phyloP scores from a whole-genome alignment of 2,113 vertebrate species.

The Oenanthe oenanthe region DNA sequence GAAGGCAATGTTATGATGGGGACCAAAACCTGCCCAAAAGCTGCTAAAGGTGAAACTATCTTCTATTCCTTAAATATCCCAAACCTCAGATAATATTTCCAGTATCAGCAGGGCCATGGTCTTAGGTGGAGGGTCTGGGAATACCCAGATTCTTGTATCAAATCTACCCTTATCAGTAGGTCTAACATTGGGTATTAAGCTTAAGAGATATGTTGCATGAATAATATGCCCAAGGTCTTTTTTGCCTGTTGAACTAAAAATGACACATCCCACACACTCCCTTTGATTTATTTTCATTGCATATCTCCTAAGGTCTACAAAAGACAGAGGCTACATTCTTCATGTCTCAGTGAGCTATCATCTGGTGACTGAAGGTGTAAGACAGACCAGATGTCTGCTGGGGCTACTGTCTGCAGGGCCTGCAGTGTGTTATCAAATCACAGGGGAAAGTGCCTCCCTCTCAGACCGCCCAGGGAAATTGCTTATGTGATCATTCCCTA shows the following conservation, averaged over 20 bases:
- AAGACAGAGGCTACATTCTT: background rate
- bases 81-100: background rate
- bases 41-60: background rate
- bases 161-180: background rate
- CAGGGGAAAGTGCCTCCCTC: background rate
- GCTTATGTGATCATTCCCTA: background rate
- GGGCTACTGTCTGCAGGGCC: background rate
- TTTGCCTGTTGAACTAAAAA: background rate
- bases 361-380: slow-evolving; percentile 7
- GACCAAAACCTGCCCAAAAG: background rate
- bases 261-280: background rate
- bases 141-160: background rate
- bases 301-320: background rate
- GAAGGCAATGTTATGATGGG: background rate
- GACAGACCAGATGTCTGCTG: slow-evolving; percentile 35
- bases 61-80: background rate
- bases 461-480: background rate
- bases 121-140: background rate
- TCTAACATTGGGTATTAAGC: background rate
- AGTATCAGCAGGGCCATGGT: background rate
- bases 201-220: background rate
- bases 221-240: background rate
- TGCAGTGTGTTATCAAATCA: background rate
- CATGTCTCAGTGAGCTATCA: background rate
- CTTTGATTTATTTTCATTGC: background rate